Percentiles rank a stretch among this genome's conserved stretches.
Evolutionary conservation across 2,888 invertebrate genomes (phyloP).

Genomic region (Eupithecia inturbata): DNA sequence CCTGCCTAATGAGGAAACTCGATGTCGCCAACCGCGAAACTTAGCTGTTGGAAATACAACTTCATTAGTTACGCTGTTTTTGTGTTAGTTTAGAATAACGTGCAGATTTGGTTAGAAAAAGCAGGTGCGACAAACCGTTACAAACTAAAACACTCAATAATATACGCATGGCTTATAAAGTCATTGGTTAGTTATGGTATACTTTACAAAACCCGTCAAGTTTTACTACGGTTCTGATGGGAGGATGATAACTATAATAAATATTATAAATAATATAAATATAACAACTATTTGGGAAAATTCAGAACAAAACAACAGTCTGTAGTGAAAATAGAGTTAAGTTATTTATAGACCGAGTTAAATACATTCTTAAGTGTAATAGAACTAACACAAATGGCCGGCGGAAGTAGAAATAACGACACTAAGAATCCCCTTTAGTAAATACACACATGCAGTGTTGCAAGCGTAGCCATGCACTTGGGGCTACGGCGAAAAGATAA

Average conservation of each 20-base stretch:
- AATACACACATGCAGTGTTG: constrained; percentile 84
- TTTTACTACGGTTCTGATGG: background rate
- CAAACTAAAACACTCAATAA: background rate
- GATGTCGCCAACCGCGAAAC: constrained; percentile 63
- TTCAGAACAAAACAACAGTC: background rate
- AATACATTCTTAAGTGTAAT: background rate
- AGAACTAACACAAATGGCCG: constrained; percentile 22
- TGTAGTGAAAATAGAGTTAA: background rate
- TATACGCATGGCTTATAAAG: background rate
- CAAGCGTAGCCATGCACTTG: constrained; percentile 78
- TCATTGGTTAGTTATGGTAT: background rate
- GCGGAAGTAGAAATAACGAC: constrained; percentile 22
- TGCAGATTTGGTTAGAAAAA: background rate
- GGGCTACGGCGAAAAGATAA: constrained; percentile 90
- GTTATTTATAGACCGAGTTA: background rate
- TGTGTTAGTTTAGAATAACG: background rate
- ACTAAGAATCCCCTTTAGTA: constrained; percentile 52
- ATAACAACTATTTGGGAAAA: background rate
- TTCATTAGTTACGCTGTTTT: background rate
- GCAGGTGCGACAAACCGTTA: background rate
- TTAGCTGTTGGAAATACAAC: constrained; percentile 39
- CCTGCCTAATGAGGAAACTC: constrained; percentile 38
- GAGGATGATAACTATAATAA: too few species aligned
- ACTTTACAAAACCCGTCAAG: background rate
- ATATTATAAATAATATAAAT: too few species aligned